Evolutionary conservation across 2,113 vertebrate genomes (phyloP).

Genomic region (Corvus cornix): DNA sequence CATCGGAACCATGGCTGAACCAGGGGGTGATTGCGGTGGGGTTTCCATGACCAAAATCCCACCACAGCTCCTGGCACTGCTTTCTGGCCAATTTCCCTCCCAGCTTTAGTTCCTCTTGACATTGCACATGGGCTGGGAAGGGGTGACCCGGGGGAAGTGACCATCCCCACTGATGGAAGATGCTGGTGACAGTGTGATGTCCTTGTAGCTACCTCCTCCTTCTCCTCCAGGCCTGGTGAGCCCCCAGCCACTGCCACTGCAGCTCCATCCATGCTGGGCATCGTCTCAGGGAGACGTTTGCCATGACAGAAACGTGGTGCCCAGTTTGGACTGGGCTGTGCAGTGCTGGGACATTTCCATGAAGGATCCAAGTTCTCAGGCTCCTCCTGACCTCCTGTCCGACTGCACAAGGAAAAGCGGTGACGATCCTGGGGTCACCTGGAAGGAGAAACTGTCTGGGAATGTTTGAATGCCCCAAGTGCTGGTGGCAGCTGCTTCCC

Average conservation of each 20-base stretch:
- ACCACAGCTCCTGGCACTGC: not conserved
- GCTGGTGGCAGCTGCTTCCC: not conserved
- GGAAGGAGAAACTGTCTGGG: not conserved
- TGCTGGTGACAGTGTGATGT: not conserved
- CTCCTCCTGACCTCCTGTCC: not conserved
- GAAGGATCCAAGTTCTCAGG: not conserved
- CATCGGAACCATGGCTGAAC: not conserved
- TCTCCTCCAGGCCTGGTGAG: not conserved
- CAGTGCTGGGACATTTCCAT: not conserved
- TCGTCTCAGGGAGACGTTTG: not conserved
- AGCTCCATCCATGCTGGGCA: not conserved
- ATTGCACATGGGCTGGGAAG: not conserved
- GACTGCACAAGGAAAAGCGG: not conserved
- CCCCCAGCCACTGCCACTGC: not conserved
- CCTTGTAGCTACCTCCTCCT: slow-evolving; percentile 59
- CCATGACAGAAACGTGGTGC: not conserved
- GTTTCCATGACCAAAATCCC: not conserved
- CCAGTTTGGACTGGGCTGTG: not conserved
- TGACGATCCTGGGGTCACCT: not conserved
- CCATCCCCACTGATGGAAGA: not conserved
- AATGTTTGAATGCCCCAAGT: not conserved
- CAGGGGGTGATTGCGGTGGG: not conserved
- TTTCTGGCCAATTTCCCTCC: not conserved
- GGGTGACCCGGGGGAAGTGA: not conserved
- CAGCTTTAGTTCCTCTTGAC: not conserved